Conservation (phyloP, 2,888 invertebrate genomes). For the Bimastos eiseni region DNA sequence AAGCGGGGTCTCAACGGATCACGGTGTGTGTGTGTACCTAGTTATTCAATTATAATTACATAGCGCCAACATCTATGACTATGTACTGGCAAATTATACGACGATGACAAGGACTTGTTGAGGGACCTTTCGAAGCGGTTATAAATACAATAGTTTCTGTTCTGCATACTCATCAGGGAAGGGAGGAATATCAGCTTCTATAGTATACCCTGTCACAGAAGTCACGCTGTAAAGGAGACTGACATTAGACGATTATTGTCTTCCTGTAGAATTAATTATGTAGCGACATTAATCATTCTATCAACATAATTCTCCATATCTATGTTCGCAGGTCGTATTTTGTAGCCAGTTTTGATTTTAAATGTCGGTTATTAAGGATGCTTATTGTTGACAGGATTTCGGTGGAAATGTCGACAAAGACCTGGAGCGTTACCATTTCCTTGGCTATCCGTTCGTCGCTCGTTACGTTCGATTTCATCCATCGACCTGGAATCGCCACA, state of each 20-base stretch:
- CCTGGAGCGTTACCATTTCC: slow-evolving; percentile 64
- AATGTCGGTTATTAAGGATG: neutral
- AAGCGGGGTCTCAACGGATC: neutral
- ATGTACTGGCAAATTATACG: too few species aligned
- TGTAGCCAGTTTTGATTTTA: too few species aligned
- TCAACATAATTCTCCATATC: neutral
- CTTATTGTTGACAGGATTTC: slow-evolving; percentile 53
- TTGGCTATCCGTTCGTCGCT: slow-evolving; percentile 65
- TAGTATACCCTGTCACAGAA: neutral
- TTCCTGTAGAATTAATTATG: too few species aligned
- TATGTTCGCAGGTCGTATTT: neutral
- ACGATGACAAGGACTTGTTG: neutral
- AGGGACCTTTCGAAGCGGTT: neutral
- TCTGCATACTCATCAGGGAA: neutral
- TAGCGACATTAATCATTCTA: too few species aligned
- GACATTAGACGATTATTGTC: too few species aligned
- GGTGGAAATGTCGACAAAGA: slow-evolving; percentile 66
- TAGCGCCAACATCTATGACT: neutral
- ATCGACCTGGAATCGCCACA: slow-evolving; percentile 63
- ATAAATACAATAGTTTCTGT: neutral
- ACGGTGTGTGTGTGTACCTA: neutral
- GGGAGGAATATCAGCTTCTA: neutral
- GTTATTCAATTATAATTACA: neutral
- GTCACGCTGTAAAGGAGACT: too few species aligned
- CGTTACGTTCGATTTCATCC: slow-evolving; percentile 65